A percentile compares a stretch with the other conserved stretches of the same genome.
phyloP scores from a whole-genome alignment of 2,888 invertebrate genomes.

The Pseudolycoriella hygida region DNA sequence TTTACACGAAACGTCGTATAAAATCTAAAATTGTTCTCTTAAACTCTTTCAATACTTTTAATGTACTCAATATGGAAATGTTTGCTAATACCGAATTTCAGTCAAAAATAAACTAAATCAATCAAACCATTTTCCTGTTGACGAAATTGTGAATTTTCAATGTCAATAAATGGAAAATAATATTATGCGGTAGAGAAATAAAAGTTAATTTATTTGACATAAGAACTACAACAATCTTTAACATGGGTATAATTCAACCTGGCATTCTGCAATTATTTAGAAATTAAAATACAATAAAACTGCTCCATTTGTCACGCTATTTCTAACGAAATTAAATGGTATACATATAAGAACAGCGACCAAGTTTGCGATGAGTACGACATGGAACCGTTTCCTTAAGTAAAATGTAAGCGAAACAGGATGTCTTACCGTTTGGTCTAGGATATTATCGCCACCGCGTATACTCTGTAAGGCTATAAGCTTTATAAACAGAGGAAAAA shows the following conservation, averaged over 20 bases:
- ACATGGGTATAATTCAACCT: not conserved
- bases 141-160: too few species aligned
- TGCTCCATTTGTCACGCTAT: slow-evolving; percentile 4
- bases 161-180: not conserved
- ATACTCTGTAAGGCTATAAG: not conserved
- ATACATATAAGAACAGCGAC: not conserved
- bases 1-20: too few species aligned
- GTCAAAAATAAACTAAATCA: too few species aligned
- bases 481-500: not conserved
- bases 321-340: slow-evolving; percentile 3
- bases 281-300: slow-evolving; percentile 4
- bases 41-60: too few species aligned
- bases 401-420: not conserved
- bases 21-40: too few species aligned
- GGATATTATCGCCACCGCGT: not conserved
- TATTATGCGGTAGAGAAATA: not conserved
- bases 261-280: slow-evolving; percentile 3
- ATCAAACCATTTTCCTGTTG: too few species aligned
- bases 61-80: too few species aligned
- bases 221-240: slow-evolving; percentile 1
- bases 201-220: slow-evolving; percentile 3
- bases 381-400: slow-evolving; percentile 1
- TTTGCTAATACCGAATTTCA: too few species aligned
- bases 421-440: not conserved
- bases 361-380: slow-evolving; percentile 3